Evolutionary conservation across 2,888 invertebrate species (phyloP).

Genomic region (Sericinus montela): DNA sequence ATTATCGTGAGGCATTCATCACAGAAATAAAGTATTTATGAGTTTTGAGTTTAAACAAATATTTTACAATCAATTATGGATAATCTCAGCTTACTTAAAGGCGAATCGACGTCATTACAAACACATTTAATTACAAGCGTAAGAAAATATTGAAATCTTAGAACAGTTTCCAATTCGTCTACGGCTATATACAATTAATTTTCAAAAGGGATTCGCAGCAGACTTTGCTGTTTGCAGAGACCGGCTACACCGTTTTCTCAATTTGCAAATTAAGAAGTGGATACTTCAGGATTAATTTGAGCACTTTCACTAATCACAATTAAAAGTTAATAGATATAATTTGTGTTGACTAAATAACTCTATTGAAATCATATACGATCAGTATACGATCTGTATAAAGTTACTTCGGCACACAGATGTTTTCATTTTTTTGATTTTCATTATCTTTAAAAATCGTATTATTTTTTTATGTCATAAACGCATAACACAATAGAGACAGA

Average conservation of each 20-base stretch:
- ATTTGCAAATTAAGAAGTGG: not conserved
- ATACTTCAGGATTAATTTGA: conserved; percentile 1
- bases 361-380: no score
- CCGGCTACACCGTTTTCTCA: not conserved
- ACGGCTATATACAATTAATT: conserved; percentile 1
- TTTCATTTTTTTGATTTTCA: no score
- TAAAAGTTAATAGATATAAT: not conserved
- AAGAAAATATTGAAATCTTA: not conserved
- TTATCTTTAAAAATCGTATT: no score
- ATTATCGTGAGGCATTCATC: no score
- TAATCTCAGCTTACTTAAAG: not conserved
- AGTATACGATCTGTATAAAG: no score
- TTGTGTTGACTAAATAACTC: no score
- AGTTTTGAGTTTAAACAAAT: no score
- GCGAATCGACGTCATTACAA: not conserved
- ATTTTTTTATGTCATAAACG: no score
- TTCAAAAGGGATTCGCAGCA: not conserved
- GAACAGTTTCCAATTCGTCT: not conserved
- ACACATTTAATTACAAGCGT: not conserved
- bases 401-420: no score
- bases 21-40: no score
- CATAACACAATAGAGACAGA: no score
- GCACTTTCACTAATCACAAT: not conserved
- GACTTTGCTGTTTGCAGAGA: conserved; percentile 3
- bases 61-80: not conserved